Evolutionary conservation across 2,797 vertebrate species (phyloP).

Genomic region (Myoxocephalus aenaeus): DNA sequence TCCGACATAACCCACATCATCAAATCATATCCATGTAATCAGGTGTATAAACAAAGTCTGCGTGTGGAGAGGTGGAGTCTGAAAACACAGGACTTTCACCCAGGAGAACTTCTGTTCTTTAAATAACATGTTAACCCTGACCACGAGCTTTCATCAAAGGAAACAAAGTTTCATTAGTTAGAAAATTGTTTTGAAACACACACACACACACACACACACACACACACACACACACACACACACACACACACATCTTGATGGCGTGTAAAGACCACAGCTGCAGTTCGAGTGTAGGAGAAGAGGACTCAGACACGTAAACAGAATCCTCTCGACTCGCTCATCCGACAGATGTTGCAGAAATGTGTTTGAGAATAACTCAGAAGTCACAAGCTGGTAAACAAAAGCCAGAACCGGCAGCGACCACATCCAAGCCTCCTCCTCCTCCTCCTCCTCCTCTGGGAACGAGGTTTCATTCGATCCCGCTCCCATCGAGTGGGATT

Average conservation of each 20-base stretch:
- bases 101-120: no score
- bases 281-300: background rate
- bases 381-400: slow-evolving; percentile 43
- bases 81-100: no score
- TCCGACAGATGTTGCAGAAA: slow-evolving; percentile 52
- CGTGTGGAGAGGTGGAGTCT: no score
- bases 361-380: slow-evolving; percentile 27
- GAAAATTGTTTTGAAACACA: no score
- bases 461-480: slow-evolving; percentile 37
- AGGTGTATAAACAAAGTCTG: no score
- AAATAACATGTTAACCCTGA: no score
- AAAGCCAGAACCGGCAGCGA: background rate
- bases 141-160: no score
- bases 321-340: background rate
- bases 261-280: slow-evolving; percentile 58
- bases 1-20: no score
- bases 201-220: background rate
- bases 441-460: slow-evolving; percentile 33
- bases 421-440: slow-evolving; percentile 13
- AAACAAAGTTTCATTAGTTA: no score
- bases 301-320: slow-evolving; percentile 38
- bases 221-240: no score
- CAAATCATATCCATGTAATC: no score
- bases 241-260: background rate
- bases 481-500: slow-evolving; percentile 36